phyloP scores from a whole-genome alignment of 2,888 invertebrate species.

The Acanthopleura granulata region DNA sequence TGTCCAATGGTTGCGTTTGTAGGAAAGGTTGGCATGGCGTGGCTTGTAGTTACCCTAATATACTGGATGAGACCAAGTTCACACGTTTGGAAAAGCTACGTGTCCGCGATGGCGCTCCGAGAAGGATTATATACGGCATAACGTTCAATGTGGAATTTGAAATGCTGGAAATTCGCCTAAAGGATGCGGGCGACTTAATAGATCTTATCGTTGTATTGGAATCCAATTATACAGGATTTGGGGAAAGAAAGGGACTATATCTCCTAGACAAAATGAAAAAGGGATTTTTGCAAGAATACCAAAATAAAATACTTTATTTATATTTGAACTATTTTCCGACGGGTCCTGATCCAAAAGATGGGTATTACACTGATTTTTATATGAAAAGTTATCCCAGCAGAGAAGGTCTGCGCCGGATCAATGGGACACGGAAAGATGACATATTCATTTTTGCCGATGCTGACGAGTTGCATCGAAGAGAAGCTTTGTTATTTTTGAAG shows the following conservation, averaged over 20 bases:
- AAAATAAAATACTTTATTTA: constrained; percentile 74
- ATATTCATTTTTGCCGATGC: constrained; percentile 73
- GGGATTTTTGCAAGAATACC: constrained; percentile 72
- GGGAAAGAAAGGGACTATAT: constrained; percentile 58
- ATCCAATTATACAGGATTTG: constrained; percentile 62
- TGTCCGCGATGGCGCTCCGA: constrained; percentile 22
- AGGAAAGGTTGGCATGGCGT: constrained; percentile 32
- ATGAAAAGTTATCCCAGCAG: constrained; percentile 28
- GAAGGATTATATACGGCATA: constrained; percentile 33
- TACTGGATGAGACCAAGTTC: constrained; percentile 23
- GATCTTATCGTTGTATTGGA: constrained; percentile 77
- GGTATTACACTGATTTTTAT: constrained; percentile 53
- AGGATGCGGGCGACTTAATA: constrained; percentile 75
- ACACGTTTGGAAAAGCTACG: not conserved
- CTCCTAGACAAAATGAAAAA: constrained; percentile 72
- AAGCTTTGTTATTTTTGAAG: constrained; percentile 78
- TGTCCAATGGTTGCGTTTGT: constrained; percentile 6
- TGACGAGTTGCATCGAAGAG: constrained; percentile 76
- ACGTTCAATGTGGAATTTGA: constrained; percentile 36
- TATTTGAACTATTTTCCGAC: constrained; percentile 43
- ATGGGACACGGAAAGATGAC: constrained; percentile 46
- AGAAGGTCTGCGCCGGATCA: constrained; percentile 30
- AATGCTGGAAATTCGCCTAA: constrained; percentile 72
- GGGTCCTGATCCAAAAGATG: constrained; percentile 39
- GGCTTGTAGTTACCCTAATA: constrained; percentile 32